Evolutionary conservation across 2,888 invertebrate species (phyloP).

Genomic region (Drosophila aldrichi): DNA sequence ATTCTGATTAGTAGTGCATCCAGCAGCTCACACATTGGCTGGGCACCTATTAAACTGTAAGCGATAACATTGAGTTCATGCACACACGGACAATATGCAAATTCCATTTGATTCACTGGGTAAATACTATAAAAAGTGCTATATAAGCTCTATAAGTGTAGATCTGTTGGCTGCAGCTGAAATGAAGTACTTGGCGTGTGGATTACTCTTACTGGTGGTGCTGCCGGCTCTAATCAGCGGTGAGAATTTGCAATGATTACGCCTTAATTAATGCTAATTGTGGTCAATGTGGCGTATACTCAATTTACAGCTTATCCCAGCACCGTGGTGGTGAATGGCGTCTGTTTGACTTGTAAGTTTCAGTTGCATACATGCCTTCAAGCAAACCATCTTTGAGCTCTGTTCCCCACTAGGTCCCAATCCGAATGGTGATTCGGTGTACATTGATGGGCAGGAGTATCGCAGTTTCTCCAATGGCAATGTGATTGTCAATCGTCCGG

Average conservation of each 20-base stretch:
- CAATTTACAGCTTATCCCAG: conserved; percentile 56
- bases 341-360: conserved; percentile 66
- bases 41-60: conserved; percentile 32
- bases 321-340: conserved; percentile 67
- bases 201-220: conserved; percentile 49
- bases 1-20: conserved; percentile 23
- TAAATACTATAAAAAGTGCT: conserved; percentile 55
- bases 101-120: conserved; percentile 46
- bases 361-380: neutral
- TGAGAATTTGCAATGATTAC: conserved; percentile 29
- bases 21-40: neutral
- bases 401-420: conserved; percentile 49
- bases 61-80: conserved; percentile 41
- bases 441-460: conserved; percentile 61
- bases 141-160: conserved; percentile 14
- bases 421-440: conserved; percentile 58
- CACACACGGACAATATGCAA: conserved; percentile 53
- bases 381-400: neutral
- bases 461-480: conserved; percentile 59
- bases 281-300: conserved; percentile 13
- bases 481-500: conserved; percentile 51
- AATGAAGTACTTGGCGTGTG: conserved; percentile 68
- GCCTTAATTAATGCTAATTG: conserved; percentile 33
- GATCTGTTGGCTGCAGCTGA: conserved; percentile 32
- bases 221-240: conserved; percentile 61